Evolutionary conservation across 2,888 invertebrate species (phyloP), one percentile per base, ranked within the genome.

Genomic region (Xanthorhoe spadicearia): DNA sequence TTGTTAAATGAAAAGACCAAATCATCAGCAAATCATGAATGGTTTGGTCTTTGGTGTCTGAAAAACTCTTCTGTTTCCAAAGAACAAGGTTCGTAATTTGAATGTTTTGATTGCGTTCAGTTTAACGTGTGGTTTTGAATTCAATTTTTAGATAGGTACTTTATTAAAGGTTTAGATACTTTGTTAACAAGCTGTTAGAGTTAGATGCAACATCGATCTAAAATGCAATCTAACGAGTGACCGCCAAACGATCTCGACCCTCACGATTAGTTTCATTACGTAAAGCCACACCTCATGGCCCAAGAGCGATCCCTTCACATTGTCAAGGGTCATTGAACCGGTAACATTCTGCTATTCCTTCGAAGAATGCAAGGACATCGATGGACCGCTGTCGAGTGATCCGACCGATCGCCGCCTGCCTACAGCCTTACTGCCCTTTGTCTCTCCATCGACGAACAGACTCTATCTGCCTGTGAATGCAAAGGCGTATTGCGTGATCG

Each of bases 311-410:
- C 88, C 89, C 86, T 88, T 90, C 87, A 90, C 90, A 89, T 89
- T 89, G 85, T 85, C 86, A 86, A 83, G 83, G 88, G 88, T 90
- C 84, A 83, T 83, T 88, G 90, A 90, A 88, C 91, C 88, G 88
- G 88, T 88, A 88, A 86, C 83, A 84, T 83, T 86, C 79, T 86
- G 86, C 81, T 87, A 80, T 84, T 84, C 83, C 83, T 83, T 83
- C 78, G 80, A 89, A 89, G 90, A 90, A 90, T 90, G 90, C 90
- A 90, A 90, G 89, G 89, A 87, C 89, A 86, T 73, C 84, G 86
- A 88, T 87, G 86, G 82, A 76, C 80, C 82, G 82, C 74, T 79
- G 82, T 72, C 74, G 66, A 69, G 61, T 61, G 69, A 67, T 68
- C 64, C 38, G 64, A 61, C 52, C 61, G 69, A 69, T 64, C 59